These are phyloP conservation scores for Gobio gobio DNA, from an alignment of 2,113 vertebrate species.

Conservation along the genomic window DNA sequence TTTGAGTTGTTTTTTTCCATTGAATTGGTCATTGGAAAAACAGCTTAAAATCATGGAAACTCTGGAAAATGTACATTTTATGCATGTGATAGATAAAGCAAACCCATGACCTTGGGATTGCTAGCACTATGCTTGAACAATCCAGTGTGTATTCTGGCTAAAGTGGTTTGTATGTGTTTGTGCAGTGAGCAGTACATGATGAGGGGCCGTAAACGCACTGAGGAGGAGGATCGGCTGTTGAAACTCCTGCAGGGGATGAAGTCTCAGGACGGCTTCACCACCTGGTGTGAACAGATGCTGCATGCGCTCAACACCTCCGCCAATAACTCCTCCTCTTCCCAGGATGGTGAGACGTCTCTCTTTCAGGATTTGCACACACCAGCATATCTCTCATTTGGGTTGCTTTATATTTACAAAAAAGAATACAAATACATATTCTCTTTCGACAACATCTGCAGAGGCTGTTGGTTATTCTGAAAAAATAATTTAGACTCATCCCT, in stretches of 20 bases:
- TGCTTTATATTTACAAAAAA: neutral
- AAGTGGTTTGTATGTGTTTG: neutral
- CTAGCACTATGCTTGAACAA: neutral
- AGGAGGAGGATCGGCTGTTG: slow-evolving; percentile 90
- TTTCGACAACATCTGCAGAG: neutral
- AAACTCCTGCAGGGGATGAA: slow-evolving; percentile 89
- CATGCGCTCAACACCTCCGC: slow-evolving; percentile 87
- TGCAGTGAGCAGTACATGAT: slow-evolving; percentile 79
- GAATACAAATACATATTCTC: neutral
- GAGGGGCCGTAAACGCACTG: slow-evolving; percentile 83
- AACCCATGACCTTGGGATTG: neutral
- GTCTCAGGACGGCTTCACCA: slow-evolving; percentile 90
- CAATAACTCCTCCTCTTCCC: slow-evolving; percentile 78
- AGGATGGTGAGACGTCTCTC: slow-evolving; percentile 68
- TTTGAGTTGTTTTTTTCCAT: too few relatives aligned
- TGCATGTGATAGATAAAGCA: too few relatives aligned
- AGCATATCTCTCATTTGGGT: neutral
- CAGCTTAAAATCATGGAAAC: too few relatives aligned
- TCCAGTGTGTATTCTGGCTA: neutral
- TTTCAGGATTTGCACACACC: neutral
- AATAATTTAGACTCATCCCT: neutral
- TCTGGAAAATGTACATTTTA: too few relatives aligned
- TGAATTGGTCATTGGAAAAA: too few relatives aligned
- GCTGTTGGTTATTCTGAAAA: neutral
- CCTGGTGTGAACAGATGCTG: slow-evolving; percentile 94